Conservation (phyloP, 2,113 vertebrate species). For the Neolamprologus caudopunctatus region DNA sequence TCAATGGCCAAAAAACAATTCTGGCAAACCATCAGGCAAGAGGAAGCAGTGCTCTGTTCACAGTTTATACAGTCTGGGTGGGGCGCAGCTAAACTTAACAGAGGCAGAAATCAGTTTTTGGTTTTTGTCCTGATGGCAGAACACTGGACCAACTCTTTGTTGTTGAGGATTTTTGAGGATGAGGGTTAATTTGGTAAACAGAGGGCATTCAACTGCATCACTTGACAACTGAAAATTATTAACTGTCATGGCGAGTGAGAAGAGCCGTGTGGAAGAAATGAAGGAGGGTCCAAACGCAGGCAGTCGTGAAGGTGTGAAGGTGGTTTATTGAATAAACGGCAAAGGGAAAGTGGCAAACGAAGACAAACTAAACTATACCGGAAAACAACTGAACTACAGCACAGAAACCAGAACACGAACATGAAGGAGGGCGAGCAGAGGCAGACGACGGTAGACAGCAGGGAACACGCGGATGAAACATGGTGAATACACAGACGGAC, state of each 20-base stretch:
- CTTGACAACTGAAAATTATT: not conserved
- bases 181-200: not conserved
- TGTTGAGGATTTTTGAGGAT: not conserved
- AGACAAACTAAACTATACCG: too few relatives aligned
- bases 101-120: not conserved
- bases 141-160: rapidly evolving
- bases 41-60: not conserved
- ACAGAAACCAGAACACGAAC: too few relatives aligned
- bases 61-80: not conserved
- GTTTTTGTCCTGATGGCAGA: not conserved
- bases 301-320: too few relatives aligned
- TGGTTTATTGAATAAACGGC: too few relatives aligned
- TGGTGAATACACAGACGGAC: too few relatives aligned
- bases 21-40: not conserved
- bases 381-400: too few relatives aligned
- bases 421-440: too few relatives aligned
- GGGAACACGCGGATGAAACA: too few relatives aligned
- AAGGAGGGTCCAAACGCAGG: too few relatives aligned
- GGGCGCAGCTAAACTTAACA: not conserved
- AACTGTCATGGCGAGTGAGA: not conserved
- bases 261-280: too few relatives aligned
- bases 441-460: too few relatives aligned
- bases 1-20: not conserved
- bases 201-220: not conserved
- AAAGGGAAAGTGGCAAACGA: too few relatives aligned